Conservation (phyloP, 2,888 invertebrate species). For the Hemistola chrysoprasaria region DNA sequence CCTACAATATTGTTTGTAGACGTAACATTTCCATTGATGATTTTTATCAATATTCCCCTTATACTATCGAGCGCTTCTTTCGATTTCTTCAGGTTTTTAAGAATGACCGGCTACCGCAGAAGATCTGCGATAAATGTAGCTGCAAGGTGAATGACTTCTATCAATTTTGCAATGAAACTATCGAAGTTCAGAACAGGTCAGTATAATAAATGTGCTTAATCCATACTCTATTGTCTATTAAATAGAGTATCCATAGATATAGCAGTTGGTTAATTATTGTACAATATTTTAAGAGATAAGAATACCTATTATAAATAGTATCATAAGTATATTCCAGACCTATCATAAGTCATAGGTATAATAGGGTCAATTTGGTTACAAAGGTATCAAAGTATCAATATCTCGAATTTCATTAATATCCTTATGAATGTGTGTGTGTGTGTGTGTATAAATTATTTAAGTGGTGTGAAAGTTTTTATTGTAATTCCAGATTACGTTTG, state of each 20-base stretch:
- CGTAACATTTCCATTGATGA: slow-evolving; percentile 13
- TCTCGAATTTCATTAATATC: too few relatives aligned
- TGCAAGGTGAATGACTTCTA: slow-evolving; percentile 87
- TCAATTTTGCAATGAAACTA: slow-evolving; percentile 87
- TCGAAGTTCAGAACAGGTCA: slow-evolving; percentile 84
- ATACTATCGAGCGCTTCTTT: too few relatives aligned
- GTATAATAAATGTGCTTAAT: slow-evolving; percentile 25
- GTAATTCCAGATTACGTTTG: slow-evolving; percentile 48
- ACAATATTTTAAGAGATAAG: too few relatives aligned
- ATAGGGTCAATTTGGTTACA: too few relatives aligned
- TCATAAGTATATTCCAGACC: too few relatives aligned
- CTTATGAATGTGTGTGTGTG: too few relatives aligned
- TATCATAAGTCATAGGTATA: too few relatives aligned
- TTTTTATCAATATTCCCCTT: too few relatives aligned
- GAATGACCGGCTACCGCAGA: slow-evolving; percentile 86
- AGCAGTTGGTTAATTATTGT: slow-evolving; percentile 6
- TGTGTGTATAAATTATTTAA: too few relatives aligned
- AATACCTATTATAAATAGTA: too few relatives aligned
- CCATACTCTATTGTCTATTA: not conserved
- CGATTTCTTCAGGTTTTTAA: slow-evolving; percentile 81
- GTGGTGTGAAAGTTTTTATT: too few relatives aligned
- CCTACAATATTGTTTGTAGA: slow-evolving; percentile 7
- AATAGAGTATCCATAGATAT: not conserved
- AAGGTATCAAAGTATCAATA: too few relatives aligned
- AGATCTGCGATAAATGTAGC: slow-evolving; percentile 87